Evolutionary conservation across 2,888 invertebrate genomes (phyloP).

Genomic region (Slavum lentiscoides): DNA sequence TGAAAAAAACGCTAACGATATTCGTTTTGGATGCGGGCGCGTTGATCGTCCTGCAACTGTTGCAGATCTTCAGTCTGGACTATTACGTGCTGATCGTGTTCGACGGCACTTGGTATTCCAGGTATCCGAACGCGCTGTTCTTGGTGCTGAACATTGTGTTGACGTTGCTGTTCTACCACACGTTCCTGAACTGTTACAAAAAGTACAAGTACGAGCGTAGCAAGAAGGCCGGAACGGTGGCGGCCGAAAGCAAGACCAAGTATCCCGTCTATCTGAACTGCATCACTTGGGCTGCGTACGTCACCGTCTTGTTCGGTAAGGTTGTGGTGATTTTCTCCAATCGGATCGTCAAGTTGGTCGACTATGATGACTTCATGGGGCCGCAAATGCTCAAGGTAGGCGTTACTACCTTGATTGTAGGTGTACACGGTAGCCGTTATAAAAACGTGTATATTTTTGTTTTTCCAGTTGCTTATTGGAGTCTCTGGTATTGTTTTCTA

Average conservation of each 20-base stretch:
- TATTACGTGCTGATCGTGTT: conserved; percentile 43
- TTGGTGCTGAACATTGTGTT: conserved; percentile 38
- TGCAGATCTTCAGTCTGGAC: conserved; percentile 34
- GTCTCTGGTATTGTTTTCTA: conserved; percentile 41
- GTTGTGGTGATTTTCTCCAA: conserved; percentile 37
- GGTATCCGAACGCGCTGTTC: conserved; percentile 30
- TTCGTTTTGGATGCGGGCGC: conserved; percentile 31
- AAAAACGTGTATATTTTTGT: not conserved
- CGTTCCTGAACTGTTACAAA: conserved; percentile 44
- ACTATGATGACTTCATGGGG: conserved; percentile 35
- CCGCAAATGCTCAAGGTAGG: conserved; percentile 47
- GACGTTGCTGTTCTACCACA: conserved; percentile 39
- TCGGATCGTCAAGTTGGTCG: not conserved
- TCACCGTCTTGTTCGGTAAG: conserved; percentile 22
- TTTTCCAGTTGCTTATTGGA: conserved; percentile 34
- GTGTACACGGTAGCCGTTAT: not conserved
- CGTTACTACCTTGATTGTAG: not conserved
- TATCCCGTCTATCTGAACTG: conserved; percentile 45
- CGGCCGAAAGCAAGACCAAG: not conserved
- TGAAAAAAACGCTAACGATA: conserved; percentile 36
- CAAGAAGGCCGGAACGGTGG: not conserved
- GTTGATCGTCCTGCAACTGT: conserved; percentile 14
- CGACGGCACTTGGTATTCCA: conserved; percentile 34
- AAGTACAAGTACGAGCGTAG: conserved; percentile 16
- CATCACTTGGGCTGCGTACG: conserved; percentile 36